Percentiles rank a stretch among this genome's conserved stretches.
Conservation (phyloP, 2,888 invertebrate genomes). For the Trisateles emortualis region DNA sequence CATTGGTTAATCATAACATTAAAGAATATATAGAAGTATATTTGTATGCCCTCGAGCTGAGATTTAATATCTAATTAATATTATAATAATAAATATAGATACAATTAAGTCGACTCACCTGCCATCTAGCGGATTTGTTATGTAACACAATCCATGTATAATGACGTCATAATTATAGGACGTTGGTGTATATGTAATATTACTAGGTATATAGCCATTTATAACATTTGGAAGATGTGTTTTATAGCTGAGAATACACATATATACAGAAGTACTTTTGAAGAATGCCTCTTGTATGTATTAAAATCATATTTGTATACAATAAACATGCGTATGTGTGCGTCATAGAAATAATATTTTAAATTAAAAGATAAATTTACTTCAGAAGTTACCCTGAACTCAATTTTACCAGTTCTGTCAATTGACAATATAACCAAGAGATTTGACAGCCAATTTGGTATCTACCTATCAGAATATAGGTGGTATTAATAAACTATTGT, state of each 20-base stretch:
- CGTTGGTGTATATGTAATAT: background rate
- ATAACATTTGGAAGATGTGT: background rate
- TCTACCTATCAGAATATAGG: too few relatives aligned
- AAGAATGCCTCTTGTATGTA: too few relatives aligned
- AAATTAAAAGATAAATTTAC: too few relatives aligned
- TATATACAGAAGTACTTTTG: background rate
- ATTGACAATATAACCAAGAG: too few relatives aligned
- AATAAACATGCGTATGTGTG: too few relatives aligned
- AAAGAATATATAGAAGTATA: constrained; percentile 12
- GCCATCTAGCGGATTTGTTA: constrained; percentile 4
- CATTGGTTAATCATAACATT: constrained; percentile 9
- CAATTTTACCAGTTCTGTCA: too few relatives aligned
- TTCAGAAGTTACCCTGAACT: too few relatives aligned
- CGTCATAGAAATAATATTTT: too few relatives aligned
- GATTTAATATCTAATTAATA: constrained; percentile 9
- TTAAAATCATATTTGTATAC: too few relatives aligned
- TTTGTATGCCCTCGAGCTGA: background rate
- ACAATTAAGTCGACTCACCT: constrained; percentile 12
- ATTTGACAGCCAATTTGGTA: too few relatives aligned
- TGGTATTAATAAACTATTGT: too few relatives aligned
- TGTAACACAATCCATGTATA: background rate
- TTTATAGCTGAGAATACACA: background rate
- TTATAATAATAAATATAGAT: constrained; percentile 10
- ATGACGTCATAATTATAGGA: background rate
- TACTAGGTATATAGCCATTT: background rate